Evolutionary conservation across 1,140 invertebrate species (phyloP).

Genomic region (Bombus breviceps): DNA sequence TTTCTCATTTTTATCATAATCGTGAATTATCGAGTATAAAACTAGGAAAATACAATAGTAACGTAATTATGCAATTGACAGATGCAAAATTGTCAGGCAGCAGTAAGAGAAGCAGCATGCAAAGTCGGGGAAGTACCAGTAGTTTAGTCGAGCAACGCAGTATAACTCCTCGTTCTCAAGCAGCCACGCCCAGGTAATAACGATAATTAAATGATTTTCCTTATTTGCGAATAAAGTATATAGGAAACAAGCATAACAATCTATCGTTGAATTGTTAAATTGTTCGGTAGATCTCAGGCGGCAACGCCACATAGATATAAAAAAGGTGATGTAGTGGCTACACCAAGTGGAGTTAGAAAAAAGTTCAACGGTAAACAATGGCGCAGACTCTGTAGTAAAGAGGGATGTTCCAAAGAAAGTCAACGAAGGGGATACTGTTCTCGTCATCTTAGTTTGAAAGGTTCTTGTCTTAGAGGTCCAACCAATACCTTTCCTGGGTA

Average conservation of each 20-base stretch:
- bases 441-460: conserved; percentile 95
- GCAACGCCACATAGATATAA: conserved; percentile 98
- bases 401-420: conserved; percentile 98
- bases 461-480: conserved; percentile 85
- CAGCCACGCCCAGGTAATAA: conserved; percentile 90
- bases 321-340: conserved; percentile 98
- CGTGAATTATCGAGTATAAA: no score
- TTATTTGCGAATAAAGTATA: conserved; percentile 1
- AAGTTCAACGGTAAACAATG: conserved; percentile 99
- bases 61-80: conserved; percentile 74
- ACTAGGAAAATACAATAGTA: conserved; percentile 31
- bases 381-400: conserved; percentile 96
- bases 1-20: no score
- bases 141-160: conserved; percentile 91
- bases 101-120: conserved; percentile 94
- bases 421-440: conserved; percentile 98
- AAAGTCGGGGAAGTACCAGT: conserved; percentile 93
- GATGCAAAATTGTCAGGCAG: conserved; percentile 86
- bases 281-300: conserved; percentile 89
- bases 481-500: conserved; percentile 82
- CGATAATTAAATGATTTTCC: conserved; percentile 1
- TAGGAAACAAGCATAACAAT: neutral
- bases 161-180: conserved; percentile 93
- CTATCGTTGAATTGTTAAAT: conserved; percentile 17
- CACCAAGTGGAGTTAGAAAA: conserved; percentile 97